These are phyloP conservation scores for Teinopalpus imperialis DNA, from an alignment of 2,888 invertebrate species.

Conservation along the genomic window DNA sequence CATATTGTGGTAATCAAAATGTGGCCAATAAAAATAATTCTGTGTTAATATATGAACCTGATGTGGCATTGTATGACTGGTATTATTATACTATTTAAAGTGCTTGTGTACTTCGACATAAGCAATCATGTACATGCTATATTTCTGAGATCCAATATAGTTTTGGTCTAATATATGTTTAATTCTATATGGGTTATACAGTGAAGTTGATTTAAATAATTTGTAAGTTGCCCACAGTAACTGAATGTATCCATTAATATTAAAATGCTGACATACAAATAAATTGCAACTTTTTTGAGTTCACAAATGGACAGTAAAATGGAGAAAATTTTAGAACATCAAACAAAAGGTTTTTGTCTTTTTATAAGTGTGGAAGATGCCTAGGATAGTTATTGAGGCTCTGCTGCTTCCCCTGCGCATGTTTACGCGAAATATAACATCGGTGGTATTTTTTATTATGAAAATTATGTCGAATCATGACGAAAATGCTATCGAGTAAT, in stretches of 20 bases:
- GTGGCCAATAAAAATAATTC: background rate
- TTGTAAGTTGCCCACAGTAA: conserved; percentile 1
- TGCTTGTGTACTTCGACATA: background rate
- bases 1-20: background rate
- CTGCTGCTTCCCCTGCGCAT: no score
- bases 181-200: background rate
- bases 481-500: no score
- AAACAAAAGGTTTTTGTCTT: background rate
- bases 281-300: background rate
- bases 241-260: no score
- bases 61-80: background rate
- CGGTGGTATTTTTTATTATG: no score
- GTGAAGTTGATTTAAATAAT: background rate
- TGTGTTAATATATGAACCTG: no score
- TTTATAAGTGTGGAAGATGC: background rate
- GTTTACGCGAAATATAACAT: no score
- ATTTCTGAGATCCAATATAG: conserved; percentile 17
- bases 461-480: no score
- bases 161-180: conserved; percentile 19
- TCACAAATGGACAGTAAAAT: no score
- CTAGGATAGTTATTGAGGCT: no score
- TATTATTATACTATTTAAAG: background rate
- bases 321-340: background rate
- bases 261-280: background rate
- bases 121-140: no score